Percentiles rank a stretch among this genome's conserved stretches.
These are phyloP conservation scores for Drosophila antonietae DNA, from an alignment of 2,888 invertebrate species.

Conservation along the genomic window DNA sequence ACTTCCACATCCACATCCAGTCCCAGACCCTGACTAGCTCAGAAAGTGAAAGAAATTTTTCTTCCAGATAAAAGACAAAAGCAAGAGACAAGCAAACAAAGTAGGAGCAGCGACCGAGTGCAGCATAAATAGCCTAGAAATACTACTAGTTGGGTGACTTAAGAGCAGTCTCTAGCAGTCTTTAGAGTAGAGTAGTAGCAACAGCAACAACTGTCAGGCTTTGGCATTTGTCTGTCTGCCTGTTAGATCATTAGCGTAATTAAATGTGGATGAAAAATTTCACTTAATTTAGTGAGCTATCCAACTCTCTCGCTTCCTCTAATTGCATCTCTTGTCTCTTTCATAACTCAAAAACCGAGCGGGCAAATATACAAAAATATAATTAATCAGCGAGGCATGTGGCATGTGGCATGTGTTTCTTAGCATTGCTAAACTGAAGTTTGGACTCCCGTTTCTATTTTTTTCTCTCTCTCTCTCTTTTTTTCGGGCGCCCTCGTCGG, in stretches of 20 bases:
- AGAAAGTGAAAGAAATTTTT: constrained; percentile 56
- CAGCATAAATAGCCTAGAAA: constrained; percentile 20
- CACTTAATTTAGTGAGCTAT: constrained; percentile 59
- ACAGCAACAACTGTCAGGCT: constrained; percentile 38
- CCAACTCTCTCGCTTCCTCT: background rate
- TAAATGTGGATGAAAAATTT: constrained; percentile 78
- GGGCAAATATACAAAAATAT: constrained; percentile 52
- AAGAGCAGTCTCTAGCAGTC: background rate
- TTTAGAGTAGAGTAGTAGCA: background rate
- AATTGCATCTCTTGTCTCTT: constrained; percentile 24
- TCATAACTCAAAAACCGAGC: constrained; percentile 51
- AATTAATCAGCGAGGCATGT: constrained; percentile 79
- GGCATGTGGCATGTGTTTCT: constrained; percentile 50
- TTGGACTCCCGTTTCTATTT: constrained; percentile 10
- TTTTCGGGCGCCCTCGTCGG: constrained; percentile 58
- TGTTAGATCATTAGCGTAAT: constrained; percentile 76
- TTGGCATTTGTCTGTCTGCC: constrained; percentile 23
- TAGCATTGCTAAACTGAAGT: constrained; percentile 27
- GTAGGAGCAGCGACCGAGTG: constrained; percentile 3
- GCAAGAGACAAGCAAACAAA: constrained; percentile 44
- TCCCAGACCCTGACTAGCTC: constrained; percentile 12
- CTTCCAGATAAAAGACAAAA: constrained; percentile 50
- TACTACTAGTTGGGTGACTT: constrained; percentile 5
- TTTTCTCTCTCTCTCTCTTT: background rate
- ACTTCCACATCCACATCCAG: background rate